Base-by-base conservation (phyloP, 2,113 vertebrate species). In the Heterotilapia buettikoferi region DNA sequence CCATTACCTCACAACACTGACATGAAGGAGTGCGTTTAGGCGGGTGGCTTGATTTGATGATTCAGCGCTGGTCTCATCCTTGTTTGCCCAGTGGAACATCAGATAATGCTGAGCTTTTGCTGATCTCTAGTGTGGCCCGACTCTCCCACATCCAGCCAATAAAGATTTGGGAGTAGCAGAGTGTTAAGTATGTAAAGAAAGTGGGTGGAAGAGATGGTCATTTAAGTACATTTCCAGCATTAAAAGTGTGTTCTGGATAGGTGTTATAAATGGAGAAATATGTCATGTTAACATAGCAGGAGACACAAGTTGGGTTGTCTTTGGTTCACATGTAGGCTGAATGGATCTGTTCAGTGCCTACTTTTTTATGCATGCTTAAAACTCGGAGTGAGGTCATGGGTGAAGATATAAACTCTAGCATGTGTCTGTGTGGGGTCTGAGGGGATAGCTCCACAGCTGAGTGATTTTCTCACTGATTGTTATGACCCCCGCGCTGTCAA, bases 61-160 rank as follows among this genome's bases (percentile, higher is more conserved):
- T 63, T 94, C 94, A 93, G 95, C 89, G 1, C 3, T 19, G 63
- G 78, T 86, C 84, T 80, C 94, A 93, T 95, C 93, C 93, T 90
- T 95, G 94, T 94, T 93, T 91, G 93, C 79, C 89, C 81, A 91
- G 86, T 31, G 84, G 82, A 76, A 84, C 89, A 87, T 90, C 86
- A 91, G 92, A 95, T 94, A 94, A 87, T 88, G 86, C 90, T 26
- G 84, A 82, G 79, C 57, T 82, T 71, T 71, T 61, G 92, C 93
- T 94, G 92, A 92, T 82, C 71, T 45, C 19, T 43, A 87, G 90
- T 71, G 53, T 16, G 53, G 19, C 33, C 26, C 2, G 3, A n/a
- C 56, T 88, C 92, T 82, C 90, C 88, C 88, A 85, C 85, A 21
- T 85, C 54, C 66, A 59, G 57, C 26, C 19, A 7, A 87, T 84